phyloP scores from a whole-genome alignment of 2,113 vertebrate genomes.

The Ctenodactylus gundi region DNA sequence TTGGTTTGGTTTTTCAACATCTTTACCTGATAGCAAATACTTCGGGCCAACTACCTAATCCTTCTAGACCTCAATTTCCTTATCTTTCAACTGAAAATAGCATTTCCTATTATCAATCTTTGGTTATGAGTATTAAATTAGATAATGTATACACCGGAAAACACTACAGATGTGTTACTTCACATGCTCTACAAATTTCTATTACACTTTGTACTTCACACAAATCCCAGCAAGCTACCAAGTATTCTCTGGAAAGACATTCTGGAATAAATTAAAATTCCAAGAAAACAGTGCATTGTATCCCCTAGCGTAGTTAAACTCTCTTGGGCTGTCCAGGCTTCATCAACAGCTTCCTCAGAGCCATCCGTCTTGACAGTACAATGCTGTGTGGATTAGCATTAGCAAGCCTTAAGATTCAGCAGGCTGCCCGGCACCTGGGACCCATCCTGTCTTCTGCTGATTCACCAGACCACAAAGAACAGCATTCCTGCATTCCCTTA shows the following conservation, averaged over 20 bases:
- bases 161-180: background rate
- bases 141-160: slow-evolving; percentile 8
- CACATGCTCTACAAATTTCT: background rate
- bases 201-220: slow-evolving; percentile 7
- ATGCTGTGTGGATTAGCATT: slow-evolving; percentile 71
- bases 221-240: background rate
- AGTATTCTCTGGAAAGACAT: slow-evolving; percentile 22
- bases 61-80: background rate
- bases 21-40: background rate
- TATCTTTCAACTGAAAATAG: background rate
- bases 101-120: background rate
- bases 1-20: background rate
- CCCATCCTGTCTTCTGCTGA: slow-evolving; percentile 75
- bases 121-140: background rate
- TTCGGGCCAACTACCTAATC: background rate
- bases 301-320: slow-evolving; percentile 34
- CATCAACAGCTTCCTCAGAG: slow-evolving; percentile 46
- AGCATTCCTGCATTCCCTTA: slow-evolving; percentile 75
- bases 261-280: slow-evolving; percentile 64
- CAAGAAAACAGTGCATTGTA: slow-evolving; percentile 40
- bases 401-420: slow-evolving; percentile 65
- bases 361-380: slow-evolving; percentile 56
- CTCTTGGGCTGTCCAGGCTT: background rate
- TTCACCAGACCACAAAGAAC: slow-evolving; percentile 77
- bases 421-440: slow-evolving; percentile 75